A percentile compares a stretch with the other conserved stretches of the same genome.
Evolutionary conservation across 2,888 invertebrate genomes (phyloP).

Genomic region (Ferrisia virgata): DNA sequence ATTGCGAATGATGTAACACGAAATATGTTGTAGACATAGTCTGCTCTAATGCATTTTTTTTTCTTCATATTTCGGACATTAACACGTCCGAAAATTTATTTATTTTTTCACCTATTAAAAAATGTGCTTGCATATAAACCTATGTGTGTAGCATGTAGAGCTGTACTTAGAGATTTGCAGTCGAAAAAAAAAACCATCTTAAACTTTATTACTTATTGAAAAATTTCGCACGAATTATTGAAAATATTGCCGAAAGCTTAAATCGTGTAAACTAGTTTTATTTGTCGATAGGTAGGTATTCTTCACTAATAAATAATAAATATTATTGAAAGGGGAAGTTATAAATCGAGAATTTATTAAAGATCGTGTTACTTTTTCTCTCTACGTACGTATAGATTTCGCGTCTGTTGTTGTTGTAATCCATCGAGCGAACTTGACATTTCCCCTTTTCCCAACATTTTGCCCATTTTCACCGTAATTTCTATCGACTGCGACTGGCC

Average conservation of each 20-base stretch:
- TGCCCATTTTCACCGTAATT: background rate
- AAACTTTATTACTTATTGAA: background rate
- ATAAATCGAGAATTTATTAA: conserved; percentile 2
- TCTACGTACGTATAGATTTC: background rate
- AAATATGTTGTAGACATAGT: background rate
- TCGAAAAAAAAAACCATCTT: no score
- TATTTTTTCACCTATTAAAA: no score
- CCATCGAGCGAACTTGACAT: background rate
- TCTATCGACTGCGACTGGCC: background rate
- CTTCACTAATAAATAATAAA: background rate
- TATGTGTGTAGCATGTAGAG: no score
- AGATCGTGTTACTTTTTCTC: background rate
- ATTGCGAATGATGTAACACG: conserved; percentile 5
- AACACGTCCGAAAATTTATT: background rate
- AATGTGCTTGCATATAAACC: no score
- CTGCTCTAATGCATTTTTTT: conserved; percentile 14
- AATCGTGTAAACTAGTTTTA: background rate
- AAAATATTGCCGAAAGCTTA: background rate
- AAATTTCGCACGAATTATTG: background rate
- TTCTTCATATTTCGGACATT: background rate
- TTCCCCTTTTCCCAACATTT: conserved; percentile 1
- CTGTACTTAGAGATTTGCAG: no score
- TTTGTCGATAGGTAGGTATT: background rate
- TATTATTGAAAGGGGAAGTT: background rate
- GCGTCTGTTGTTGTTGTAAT: background rate